Evolutionary conservation across 2,113 vertebrate species (phyloP).

Genomic region (Plectropomus leopardus): DNA sequence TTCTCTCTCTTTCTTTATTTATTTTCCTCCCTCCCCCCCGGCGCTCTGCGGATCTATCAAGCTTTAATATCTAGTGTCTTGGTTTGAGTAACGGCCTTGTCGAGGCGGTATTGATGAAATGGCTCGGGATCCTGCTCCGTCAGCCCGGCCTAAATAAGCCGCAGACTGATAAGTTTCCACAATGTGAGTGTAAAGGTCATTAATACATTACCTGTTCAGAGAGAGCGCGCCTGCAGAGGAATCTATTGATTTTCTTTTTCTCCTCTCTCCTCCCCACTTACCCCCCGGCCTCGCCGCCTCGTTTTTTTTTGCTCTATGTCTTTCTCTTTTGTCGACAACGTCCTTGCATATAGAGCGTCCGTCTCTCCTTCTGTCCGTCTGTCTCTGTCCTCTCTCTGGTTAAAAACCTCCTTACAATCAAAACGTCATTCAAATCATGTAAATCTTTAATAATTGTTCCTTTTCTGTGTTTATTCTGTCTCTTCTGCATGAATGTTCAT

Average conservation of each 20-base stretch:
- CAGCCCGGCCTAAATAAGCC: constrained; percentile 84
- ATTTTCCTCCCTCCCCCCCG: constrained; percentile 20
- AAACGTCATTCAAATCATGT: too few relatives aligned
- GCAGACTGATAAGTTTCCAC: constrained; percentile 87
- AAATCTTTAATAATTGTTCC: too few relatives aligned
- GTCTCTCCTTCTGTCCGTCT: background rate
- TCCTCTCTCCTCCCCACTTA: constrained; percentile 35
- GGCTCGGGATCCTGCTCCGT: constrained; percentile 81
- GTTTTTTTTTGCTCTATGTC: constrained; percentile 32
- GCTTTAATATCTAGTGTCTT: constrained; percentile 85
- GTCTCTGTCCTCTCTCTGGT: background rate
- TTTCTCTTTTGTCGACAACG: constrained; percentile 48
- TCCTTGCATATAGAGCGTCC: constrained; percentile 47
- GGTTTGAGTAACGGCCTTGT: constrained; percentile 86
- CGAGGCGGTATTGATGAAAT: constrained; percentile 85
- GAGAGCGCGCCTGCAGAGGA: constrained; percentile 69
- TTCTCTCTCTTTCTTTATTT: constrained; percentile 55
- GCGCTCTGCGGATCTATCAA: constrained; percentile 81
- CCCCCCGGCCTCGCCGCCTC: constrained; percentile 23
- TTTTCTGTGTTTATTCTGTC: too few relatives aligned
- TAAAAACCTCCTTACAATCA: too few relatives aligned
- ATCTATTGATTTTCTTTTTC: constrained; percentile 78
- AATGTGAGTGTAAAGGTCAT: constrained; percentile 87
- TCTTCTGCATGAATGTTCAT: too few relatives aligned
- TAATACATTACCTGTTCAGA: constrained; percentile 86